Conservation (phyloP, 2,797 vertebrate species). For the Rhadinocentrus ornatus region DNA sequence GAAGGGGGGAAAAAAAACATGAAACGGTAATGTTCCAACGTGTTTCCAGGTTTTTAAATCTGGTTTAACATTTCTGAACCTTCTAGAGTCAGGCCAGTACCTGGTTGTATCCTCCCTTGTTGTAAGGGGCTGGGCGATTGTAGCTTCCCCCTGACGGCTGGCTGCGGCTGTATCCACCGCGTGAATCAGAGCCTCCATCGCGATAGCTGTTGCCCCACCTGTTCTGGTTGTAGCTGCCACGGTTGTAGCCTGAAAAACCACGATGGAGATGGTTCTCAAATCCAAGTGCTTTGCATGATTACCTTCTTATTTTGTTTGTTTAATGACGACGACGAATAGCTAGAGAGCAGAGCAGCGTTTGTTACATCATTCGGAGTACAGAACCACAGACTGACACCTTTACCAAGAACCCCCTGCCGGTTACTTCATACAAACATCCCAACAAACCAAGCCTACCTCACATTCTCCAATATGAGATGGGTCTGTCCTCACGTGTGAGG, state of each 20-base stretch:
- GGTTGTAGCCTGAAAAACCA: slow-evolving; percentile 82
- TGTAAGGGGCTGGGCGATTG: slow-evolving; percentile 79
- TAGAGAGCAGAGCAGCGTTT: too few species aligned
- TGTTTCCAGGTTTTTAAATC: background rate
- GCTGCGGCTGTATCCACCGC: slow-evolving; percentile 85
- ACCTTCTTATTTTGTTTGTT: too few species aligned
- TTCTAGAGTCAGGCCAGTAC: slow-evolving; percentile 20
- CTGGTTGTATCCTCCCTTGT: slow-evolving; percentile 82
- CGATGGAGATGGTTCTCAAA: background rate
- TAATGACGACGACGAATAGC: too few species aligned
- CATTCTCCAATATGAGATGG: too few species aligned
- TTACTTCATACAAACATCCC: too few species aligned
- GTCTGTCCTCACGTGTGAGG: too few species aligned
- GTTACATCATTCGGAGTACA: too few species aligned
- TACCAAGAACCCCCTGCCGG: too few species aligned
- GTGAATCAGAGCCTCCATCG: slow-evolving; percentile 83
- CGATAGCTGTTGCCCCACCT: slow-evolving; percentile 88
- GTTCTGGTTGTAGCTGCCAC: slow-evolving; percentile 86
- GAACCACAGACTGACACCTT: too few species aligned
- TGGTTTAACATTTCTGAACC: background rate
- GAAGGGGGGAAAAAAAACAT: background rate
- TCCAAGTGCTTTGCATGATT: background rate
- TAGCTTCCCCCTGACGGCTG: slow-evolving; percentile 73
- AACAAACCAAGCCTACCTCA: too few species aligned
- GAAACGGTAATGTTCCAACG: background rate